A percentile compares a stretch with the other conserved stretches of the same genome.
Evolutionary conservation across 2,888 invertebrate species (phyloP).

Genomic region (Elaeidobius kamerunicus): DNA sequence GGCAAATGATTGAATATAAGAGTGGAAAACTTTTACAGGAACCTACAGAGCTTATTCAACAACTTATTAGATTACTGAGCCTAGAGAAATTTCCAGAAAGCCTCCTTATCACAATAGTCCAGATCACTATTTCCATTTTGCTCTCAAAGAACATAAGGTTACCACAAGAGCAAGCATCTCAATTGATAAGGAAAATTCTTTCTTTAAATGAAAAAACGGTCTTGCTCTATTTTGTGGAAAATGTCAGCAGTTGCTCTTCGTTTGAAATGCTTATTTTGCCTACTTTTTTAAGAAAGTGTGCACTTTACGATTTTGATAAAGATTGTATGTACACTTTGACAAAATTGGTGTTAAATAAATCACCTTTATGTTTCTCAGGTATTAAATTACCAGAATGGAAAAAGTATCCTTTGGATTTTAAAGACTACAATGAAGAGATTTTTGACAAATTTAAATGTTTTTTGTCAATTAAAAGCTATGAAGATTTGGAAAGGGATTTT

Average conservation of each 20-base stretch:
- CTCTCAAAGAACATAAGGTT: constrained; percentile 61
- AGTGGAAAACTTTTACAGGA: constrained; percentile 63
- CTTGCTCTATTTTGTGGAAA: constrained; percentile 63
- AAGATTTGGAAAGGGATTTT: constrained; percentile 47
- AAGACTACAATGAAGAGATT: constrained; percentile 46
- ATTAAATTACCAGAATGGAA: constrained; percentile 61
- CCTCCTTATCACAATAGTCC: constrained; percentile 52
- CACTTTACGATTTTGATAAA: constrained; percentile 54
- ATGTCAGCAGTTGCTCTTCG: constrained; percentile 62
- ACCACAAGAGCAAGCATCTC: constrained; percentile 69
- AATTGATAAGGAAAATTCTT: constrained; percentile 63
- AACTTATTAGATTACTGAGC: constrained; percentile 55
- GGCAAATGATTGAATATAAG: constrained; percentile 61
- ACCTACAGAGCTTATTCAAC: constrained; percentile 57
- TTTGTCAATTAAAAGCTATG: constrained; percentile 42
- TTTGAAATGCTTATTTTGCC: constrained; percentile 74
- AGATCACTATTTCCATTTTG: constrained; percentile 59
- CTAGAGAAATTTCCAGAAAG: constrained; percentile 50
- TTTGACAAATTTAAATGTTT: constrained; percentile 46
- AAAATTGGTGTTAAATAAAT: constrained; percentile 64
- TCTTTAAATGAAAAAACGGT: constrained; percentile 56
- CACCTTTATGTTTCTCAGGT: constrained; percentile 61
- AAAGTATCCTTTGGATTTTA: constrained; percentile 62
- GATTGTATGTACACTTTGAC: constrained; percentile 60
- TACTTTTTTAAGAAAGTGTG: constrained; percentile 59